Conservation (phyloP, 2,888 invertebrate genomes). For the Rhingia rostrata region DNA sequence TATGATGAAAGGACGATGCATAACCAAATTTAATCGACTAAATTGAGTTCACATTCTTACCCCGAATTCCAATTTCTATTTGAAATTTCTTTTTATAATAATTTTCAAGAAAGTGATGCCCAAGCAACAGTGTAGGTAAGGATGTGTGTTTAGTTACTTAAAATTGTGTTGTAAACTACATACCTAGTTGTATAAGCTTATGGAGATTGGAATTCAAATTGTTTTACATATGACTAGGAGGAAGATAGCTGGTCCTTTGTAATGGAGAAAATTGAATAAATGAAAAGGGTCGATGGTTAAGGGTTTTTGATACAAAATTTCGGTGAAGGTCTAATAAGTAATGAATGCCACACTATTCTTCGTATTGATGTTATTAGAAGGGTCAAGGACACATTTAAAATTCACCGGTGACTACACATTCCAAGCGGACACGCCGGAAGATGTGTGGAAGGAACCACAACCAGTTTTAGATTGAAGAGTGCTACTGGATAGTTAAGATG, state of each 20-base stretch:
- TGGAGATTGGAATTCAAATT: constrained; percentile 42
- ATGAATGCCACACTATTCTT: too few relatives aligned
- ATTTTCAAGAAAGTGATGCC: constrained; percentile 10
- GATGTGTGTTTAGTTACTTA: constrained; percentile 4
- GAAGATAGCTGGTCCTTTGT: constrained; percentile 42
- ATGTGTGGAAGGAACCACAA: too few relatives aligned
- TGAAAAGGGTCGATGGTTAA: background rate
- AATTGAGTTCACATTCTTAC: constrained; percentile 65
- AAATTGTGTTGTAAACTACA: constrained; percentile 2
- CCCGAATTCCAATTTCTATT: constrained; percentile 43
- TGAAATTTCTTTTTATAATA: constrained; percentile 28
- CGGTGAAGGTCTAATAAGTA: too few relatives aligned
- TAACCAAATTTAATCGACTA: constrained; percentile 59
- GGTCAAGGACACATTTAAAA: too few relatives aligned
- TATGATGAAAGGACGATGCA: constrained; percentile 47
- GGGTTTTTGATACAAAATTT: too few relatives aligned
- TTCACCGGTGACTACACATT: too few relatives aligned
- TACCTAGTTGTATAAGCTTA: background rate
- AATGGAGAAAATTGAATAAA: constrained; percentile 44
- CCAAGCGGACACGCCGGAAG: too few relatives aligned
- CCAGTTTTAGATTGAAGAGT: too few relatives aligned
- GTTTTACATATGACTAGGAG: constrained; percentile 9
- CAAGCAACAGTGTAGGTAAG: too few relatives aligned
- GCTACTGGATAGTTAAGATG: too few relatives aligned
- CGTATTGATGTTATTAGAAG: too few relatives aligned